These are phyloP conservation scores for Palaemon carinicauda DNA, from an alignment of 1,140 invertebrate species.

Conservation along the genomic window DNA sequence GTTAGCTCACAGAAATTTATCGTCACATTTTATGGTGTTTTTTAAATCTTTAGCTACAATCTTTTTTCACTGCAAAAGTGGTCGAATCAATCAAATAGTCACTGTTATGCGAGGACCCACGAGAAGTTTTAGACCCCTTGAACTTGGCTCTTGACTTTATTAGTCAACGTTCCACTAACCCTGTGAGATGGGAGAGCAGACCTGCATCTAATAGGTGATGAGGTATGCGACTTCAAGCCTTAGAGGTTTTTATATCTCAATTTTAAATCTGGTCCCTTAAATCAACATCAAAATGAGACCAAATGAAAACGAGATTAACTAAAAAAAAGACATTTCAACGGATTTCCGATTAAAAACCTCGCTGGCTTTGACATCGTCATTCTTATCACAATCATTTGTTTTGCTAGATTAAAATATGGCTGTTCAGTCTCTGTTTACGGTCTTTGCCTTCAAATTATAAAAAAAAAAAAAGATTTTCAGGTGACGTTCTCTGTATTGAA, in stretches of 20 bases:
- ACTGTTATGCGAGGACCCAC: not conserved
- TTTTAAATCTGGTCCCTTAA: too few species aligned
- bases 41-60: too few species aligned
- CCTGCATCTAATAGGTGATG: constrained; percentile 43
- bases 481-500: constrained; percentile 56
- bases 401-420: constrained; percentile 53
- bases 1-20: too few species aligned
- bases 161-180: constrained; percentile 54
- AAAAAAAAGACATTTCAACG: too few species aligned
- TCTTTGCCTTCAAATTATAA: constrained; percentile 53
- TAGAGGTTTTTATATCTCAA: not conserved
- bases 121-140: not conserved
- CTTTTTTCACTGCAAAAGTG: too few species aligned
- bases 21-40: too few species aligned
- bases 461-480: constrained; percentile 34
- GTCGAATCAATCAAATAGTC: too few species aligned
- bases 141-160: constrained; percentile 35
- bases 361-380: not conserved
- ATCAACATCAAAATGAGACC: too few species aligned
- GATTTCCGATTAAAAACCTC: not conserved
- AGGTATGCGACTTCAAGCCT: constrained; percentile 35
- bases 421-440: constrained; percentile 52
- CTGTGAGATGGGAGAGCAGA: constrained; percentile 56
- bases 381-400: constrained; percentile 45
- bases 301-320: too few species aligned